Conservation (phyloP, 2,888 invertebrate genomes). For the Apotomis capreana region DNA sequence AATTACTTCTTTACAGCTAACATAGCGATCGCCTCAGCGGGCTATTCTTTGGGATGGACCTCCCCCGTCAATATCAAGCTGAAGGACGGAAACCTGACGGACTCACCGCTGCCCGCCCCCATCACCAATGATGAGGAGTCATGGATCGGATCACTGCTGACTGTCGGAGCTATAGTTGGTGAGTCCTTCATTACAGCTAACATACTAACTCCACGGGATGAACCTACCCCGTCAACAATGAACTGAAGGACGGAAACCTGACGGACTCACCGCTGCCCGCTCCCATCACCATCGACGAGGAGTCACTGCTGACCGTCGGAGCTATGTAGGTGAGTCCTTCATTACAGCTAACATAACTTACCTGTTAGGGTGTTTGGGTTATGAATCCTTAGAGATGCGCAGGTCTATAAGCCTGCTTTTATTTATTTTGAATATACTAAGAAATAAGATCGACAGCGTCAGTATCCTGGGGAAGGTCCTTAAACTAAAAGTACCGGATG, state of each 20-base stretch:
- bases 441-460: too few relatives aligned
- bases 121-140: conserved; percentile 76
- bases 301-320: conserved; percentile 83
- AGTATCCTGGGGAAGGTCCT: too few relatives aligned
- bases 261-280: conserved; percentile 66
- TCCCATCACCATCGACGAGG: conserved; percentile 68
- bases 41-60: conserved; percentile 85
- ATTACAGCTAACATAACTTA: too few relatives aligned
- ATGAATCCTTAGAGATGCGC: too few relatives aligned
- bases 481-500: too few relatives aligned
- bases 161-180: conserved; percentile 85
- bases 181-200: conserved; percentile 39
- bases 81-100: conserved; percentile 57
- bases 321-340: conserved; percentile 79
- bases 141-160: conserved; percentile 85
- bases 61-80: conserved; percentile 83
- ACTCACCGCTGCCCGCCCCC: conserved; percentile 65
- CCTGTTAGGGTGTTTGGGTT: too few relatives aligned
- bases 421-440: too few relatives aligned
- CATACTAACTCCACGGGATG: too few relatives aligned
- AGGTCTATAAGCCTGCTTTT: too few relatives aligned
- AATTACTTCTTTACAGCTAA: conserved; percentile 71
- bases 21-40: conserved; percentile 80
- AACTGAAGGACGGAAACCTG: conserved; percentile 49
- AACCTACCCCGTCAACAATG: too few relatives aligned